A percentile compares a stretch with the other conserved stretches of the same genome.
Conservation (phyloP, 2,113 vertebrate species). For the Cercocebus atys region DNA sequence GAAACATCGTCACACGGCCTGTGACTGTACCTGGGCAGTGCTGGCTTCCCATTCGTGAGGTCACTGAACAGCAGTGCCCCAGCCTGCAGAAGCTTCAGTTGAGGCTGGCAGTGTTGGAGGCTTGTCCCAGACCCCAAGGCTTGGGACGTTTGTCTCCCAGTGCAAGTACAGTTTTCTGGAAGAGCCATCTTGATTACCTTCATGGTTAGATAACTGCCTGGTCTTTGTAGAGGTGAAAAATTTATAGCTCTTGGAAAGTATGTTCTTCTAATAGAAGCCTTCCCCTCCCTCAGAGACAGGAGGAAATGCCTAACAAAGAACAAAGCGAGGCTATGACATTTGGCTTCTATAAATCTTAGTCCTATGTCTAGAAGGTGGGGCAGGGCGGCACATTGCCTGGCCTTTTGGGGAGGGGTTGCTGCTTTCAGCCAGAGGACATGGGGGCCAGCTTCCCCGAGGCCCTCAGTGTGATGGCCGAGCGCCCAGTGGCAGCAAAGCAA, state of each 20-base stretch:
- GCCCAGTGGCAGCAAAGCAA: neutral
- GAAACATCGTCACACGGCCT: neutral
- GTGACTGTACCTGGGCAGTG: neutral
- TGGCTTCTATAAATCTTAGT: neutral
- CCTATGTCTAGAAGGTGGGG: neutral
- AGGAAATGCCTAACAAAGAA: neutral
- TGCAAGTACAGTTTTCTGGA: neutral
- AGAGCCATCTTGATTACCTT: neutral
- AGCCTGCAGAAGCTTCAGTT: rapidly evolving
- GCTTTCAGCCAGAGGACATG: neutral
- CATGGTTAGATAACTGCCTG: neutral
- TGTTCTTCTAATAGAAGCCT: neutral
- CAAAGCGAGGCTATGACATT: neutral
- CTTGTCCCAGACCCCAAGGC: neutral
- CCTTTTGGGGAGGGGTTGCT: neutral
- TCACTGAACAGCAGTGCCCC: rapidly evolving
- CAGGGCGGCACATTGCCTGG: neutral
- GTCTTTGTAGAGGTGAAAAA: neutral
- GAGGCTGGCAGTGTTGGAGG: neutral
- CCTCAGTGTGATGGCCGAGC: neutral
- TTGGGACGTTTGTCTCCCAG: neutral
- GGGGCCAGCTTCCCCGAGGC: neutral
- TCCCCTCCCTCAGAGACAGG: neutral
- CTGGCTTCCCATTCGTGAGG: neutral
- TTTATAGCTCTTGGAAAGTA: neutral